Base-by-base conservation (phyloP, 2,113 vertebrate genomes). In the Phocoena sinus region DNA sequence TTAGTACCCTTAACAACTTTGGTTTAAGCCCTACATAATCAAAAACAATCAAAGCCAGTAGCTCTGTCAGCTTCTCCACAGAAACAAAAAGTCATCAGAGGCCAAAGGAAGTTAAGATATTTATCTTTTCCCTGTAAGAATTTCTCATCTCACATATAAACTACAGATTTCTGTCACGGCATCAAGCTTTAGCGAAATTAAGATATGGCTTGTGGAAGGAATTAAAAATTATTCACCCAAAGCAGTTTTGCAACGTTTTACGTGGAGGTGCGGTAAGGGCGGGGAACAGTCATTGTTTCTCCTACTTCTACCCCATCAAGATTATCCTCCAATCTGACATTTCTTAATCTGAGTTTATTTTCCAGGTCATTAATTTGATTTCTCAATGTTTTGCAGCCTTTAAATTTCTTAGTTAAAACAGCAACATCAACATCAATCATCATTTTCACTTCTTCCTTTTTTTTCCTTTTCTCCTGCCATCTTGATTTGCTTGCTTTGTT, bases 301-400 rank as follows among this genome's bases (percentile, higher is more conserved):
- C 50, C 95, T 97, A 41, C 26, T 71, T 95, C 62, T 14, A 73
- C 58, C 11, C 6, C 50, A 96, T 68, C 47, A 82, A 74, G 96
- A 95, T 38, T 50, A 88, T 56, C 18, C 53, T 96, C 93, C 67
- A 97, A 71, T 84, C 67, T 97, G 98, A 97, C 73, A 56, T 97
- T 98, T 98, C 92, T 93, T 89, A 11, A 88, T 56, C 67, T 94
- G 82, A 95, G 89, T 28, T 96, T 98, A 44, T 97, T 98, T 98
- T 97, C 93, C 89, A 95, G 62, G 44, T 96, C 97, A 95, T 96
- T 91, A 96, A 50, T 97, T 96, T 98, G 44, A 97, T 97, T 98
- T 96, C 87, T 95, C 62, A 97, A 88, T 80, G 86, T 89, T 96
- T 97, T 94, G 71, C 12, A 38, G 3, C 53, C 47, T 94, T 98